These are phyloP conservation scores for Drosophila micromelanica DNA, from an alignment of 1,140 invertebrate genomes.

Conservation along the genomic window DNA sequence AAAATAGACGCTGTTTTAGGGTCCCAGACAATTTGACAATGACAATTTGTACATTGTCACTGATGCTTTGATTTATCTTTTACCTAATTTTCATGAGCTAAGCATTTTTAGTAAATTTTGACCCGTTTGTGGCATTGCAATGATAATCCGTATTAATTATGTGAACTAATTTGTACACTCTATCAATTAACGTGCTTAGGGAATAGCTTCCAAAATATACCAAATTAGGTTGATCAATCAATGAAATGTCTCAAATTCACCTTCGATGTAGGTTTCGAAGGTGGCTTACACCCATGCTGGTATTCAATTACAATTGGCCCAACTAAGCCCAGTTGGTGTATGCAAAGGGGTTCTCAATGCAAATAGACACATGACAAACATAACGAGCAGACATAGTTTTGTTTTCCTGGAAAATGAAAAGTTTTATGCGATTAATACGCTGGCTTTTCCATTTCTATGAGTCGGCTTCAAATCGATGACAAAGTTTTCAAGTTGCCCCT, in stretches of 20 bases:
- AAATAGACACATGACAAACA: constrained; percentile 88
- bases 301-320: constrained; percentile 91
- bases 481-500: constrained; percentile 26
- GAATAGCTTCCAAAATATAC: neutral
- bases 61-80: constrained; percentile 31
- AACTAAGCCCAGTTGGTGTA: constrained; percentile 93
- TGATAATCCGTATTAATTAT: constrained; percentile 47
- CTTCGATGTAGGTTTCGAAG: neutral
- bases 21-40: constrained; percentile 22
- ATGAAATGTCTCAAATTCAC: no score
- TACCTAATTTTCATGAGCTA: constrained; percentile 1
- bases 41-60: constrained; percentile 23
- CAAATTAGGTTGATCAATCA: neutral
- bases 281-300: constrained; percentile 81
- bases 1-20: constrained; percentile 48
- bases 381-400: constrained; percentile 40
- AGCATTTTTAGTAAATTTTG: constrained; percentile 1
- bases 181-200: neutral
- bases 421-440: constrained; percentile 48
- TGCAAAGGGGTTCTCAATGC: constrained; percentile 97
- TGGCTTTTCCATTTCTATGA: constrained; percentile 45
- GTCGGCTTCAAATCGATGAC: constrained; percentile 55
- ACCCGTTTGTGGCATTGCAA: neutral
- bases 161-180: constrained; percentile 13
- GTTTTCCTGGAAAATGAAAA: neutral